Percentiles rank a stretch among this genome's conserved stretches.
Conservation (phyloP, 2,888 invertebrate species). For the Idaea straminata region DNA sequence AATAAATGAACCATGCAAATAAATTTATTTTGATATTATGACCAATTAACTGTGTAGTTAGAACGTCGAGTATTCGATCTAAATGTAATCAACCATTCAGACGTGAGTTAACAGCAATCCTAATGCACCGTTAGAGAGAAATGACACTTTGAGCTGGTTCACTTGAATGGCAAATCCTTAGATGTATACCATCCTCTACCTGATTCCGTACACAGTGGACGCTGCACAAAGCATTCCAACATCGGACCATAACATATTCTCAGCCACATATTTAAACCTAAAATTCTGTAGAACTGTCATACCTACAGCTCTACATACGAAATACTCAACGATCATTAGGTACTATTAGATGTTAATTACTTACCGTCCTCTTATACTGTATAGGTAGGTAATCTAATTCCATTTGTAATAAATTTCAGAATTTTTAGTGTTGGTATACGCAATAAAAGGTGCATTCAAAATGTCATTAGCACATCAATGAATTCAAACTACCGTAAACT, state of each 20-base stretch:
- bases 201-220: neutral
- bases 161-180: constrained; percentile 17
- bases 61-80: too few species aligned
- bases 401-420: neutral
- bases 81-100: too few species aligned
- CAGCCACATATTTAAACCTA: neutral
- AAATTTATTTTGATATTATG: too few species aligned
- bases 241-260: neutral
- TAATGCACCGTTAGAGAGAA: neutral
- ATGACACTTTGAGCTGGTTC: constrained; percentile 19
- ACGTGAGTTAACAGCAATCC: too few species aligned
- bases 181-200: neutral
- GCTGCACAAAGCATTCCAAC: constrained; percentile 8
- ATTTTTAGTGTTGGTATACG: neutral
- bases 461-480: constrained; percentile 31
- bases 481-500: constrained; percentile 37
- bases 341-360: too few species aligned
- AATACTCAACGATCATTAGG: too few species aligned
- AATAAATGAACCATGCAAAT: too few species aligned
- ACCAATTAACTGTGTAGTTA: too few species aligned
- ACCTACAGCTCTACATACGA: neutral
- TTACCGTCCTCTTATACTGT: too few species aligned
- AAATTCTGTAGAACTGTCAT: neutral
- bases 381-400: neutral
- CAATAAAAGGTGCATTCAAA: constrained; percentile 5